Evolutionary conservation across 2,113 vertebrate genomes (phyloP).

Genomic region (Cariama cristata): DNA sequence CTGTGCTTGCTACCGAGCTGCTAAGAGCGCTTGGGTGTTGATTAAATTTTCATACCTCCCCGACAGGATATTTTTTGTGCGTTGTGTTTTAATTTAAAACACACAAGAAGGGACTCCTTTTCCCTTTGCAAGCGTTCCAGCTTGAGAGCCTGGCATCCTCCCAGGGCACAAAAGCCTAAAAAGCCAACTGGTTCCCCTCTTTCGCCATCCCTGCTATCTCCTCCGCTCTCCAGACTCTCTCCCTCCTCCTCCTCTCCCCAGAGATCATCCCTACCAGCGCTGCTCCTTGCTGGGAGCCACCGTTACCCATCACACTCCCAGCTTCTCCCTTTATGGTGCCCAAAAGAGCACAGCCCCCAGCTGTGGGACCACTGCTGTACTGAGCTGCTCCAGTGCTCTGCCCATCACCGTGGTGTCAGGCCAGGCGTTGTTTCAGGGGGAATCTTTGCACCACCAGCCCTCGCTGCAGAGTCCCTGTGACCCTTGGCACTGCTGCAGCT

Average conservation of each 20-base stretch:
- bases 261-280: neutral
- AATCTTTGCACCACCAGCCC: neutral
- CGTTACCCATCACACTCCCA: neutral
- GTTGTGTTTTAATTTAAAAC: slow-evolving; percentile 9
- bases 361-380: neutral
- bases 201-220: neutral
- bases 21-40: slow-evolving; percentile 34
- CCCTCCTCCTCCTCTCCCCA: neutral
- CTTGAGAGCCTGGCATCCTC: neutral
- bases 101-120: neutral
- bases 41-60: slow-evolving; percentile 72
- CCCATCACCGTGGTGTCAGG: neutral
- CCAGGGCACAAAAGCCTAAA: neutral
- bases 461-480: accelerated
- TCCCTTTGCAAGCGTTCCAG: neutral
- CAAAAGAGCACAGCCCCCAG: neutral
- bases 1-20: neutral
- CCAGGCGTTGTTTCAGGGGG: neutral
- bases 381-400: neutral
- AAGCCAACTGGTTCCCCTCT: neutral
- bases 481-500: neutral
- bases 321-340: neutral
- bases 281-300: neutral
- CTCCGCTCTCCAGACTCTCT: neutral
- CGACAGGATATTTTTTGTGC: neutral